Conservation (phyloP, 1,140 invertebrate genomes). For the Daktulosphaira vitifoliae region DNA sequence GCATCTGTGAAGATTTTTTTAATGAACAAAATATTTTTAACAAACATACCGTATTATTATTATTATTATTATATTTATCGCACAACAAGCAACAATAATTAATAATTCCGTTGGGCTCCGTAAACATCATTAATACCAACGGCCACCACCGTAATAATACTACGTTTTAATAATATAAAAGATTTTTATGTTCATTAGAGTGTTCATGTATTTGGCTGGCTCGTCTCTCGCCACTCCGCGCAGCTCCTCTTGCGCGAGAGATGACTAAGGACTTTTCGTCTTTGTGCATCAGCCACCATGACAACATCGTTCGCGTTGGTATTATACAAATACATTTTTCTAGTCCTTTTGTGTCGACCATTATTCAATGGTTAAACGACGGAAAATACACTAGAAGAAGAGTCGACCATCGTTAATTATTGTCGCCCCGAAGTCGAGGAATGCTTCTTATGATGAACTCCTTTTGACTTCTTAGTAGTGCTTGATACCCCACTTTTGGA, state of each 20-base stretch:
- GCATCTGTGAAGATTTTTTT: slow-evolving; percentile 3
- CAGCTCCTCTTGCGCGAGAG: too few species aligned
- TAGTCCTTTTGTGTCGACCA: background rate
- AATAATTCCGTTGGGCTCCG: slow-evolving; percentile 26
- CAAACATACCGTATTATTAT: slow-evolving; percentile 6
- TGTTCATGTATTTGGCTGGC: background rate
- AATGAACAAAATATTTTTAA: slow-evolving; percentile 25
- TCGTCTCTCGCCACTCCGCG: too few species aligned
- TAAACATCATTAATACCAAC: slow-evolving; percentile 30
- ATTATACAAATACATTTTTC: background rate
- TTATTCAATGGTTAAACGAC: slow-evolving; percentile 7
- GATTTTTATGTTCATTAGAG: slow-evolving; percentile 29
- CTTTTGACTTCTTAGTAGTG: too few species aligned
- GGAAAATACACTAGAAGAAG: background rate
- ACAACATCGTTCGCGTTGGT: background rate
- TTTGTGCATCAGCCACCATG: background rate
- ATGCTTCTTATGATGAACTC: too few species aligned
- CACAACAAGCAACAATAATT: slow-evolving; percentile 30
- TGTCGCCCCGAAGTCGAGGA: too few species aligned
- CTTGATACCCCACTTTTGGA: too few species aligned
- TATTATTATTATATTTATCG: background rate
- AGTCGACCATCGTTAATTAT: slow-evolving; percentile 7
- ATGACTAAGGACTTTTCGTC: slow-evolving; percentile 23
- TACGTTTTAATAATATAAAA: slow-evolving; percentile 31
- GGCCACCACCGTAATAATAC: slow-evolving; percentile 11